Evolutionary conservation across 2,113 vertebrate species (phyloP), one percentile per base, ranked within the genome.

Genomic region (Callipepla californica): DNA sequence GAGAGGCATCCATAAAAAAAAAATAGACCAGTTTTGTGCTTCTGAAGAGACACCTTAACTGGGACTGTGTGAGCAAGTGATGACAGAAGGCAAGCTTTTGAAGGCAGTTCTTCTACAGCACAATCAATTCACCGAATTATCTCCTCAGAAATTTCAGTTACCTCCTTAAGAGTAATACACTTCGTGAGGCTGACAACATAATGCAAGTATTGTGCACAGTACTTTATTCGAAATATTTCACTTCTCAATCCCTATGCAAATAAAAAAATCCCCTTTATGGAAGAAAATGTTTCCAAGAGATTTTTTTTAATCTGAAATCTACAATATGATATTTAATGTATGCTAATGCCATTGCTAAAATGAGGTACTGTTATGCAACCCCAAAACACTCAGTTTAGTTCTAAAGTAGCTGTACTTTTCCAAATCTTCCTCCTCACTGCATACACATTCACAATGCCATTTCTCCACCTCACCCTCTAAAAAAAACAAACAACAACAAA

Each of bases 141-240:
- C 42, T 58, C 55, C 73, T 74, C 66, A 38, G 59, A 70, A 83
- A 69, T 80, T 58, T 66, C 59, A 62, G 28, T 17, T 86, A 47
- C 17, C 34, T 73, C 48, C 68, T n/a, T 18, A 70, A 66, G 34
- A 4, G 18, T 11, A 67, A 58, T 6, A 38, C n/a, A 73, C 83
- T 86, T 68, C 21, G 15, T 26, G 26, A 93, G 28, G 30, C 2
- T 6, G 13, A 48, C 2, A 34, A 23, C 13, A 62, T 32, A 84
- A 84, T 23, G 7, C 32, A 79, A 78, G 40, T 48, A 69, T 13
- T 30, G 30, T 53, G 38, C 9, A 58, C 26, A 70, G 65, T 11
- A 89, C 20, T 78, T 84, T 48, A 89, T 36, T 53, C 59, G 30
- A 78, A 58, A 42, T 89, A 89, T 84, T 92, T 81, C 16, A 83